Evolutionary conservation across 1,140 invertebrate species (phyloP).

Genomic region (Neomicropteryx cornuta): DNA sequence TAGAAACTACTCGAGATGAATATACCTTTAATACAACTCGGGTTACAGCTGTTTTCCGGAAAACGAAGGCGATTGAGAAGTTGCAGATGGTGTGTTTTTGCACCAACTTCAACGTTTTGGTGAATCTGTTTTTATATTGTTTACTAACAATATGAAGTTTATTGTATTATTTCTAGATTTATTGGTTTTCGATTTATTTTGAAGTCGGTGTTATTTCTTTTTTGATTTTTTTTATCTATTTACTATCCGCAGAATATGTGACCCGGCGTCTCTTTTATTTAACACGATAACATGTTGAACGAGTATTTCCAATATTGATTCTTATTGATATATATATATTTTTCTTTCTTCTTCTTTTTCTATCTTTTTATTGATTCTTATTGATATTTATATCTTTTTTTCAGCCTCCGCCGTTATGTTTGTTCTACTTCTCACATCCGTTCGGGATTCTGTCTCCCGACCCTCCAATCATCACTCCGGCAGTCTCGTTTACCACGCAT

Average conservation of each 20-base stretch:
- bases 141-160: too few species aligned
- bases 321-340: not conserved
- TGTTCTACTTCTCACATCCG: constrained; percentile 39
- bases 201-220: too few species aligned
- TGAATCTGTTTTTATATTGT: too few species aligned
- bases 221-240: too few species aligned
- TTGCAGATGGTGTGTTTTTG: too few species aligned
- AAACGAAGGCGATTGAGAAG: too few species aligned
- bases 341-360: constrained; percentile 7
- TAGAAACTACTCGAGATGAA: not conserved
- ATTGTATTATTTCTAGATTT: too few species aligned
- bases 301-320: not conserved
- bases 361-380: not conserved
- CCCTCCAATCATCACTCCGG: constrained; percentile 22
- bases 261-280: not conserved
- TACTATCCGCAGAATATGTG: not conserved
- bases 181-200: too few species aligned
- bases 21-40: too few species aligned
- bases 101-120: too few species aligned
- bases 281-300: not conserved
- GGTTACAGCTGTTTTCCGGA: too few species aligned
- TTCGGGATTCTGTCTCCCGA: constrained; percentile 36
- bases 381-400: constrained; percentile 11
- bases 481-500: constrained; percentile 21
- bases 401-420: constrained; percentile 32